Conservation (phyloP, 2,113 vertebrate genomes). For the Daphoenositta chrysoptera region DNA sequence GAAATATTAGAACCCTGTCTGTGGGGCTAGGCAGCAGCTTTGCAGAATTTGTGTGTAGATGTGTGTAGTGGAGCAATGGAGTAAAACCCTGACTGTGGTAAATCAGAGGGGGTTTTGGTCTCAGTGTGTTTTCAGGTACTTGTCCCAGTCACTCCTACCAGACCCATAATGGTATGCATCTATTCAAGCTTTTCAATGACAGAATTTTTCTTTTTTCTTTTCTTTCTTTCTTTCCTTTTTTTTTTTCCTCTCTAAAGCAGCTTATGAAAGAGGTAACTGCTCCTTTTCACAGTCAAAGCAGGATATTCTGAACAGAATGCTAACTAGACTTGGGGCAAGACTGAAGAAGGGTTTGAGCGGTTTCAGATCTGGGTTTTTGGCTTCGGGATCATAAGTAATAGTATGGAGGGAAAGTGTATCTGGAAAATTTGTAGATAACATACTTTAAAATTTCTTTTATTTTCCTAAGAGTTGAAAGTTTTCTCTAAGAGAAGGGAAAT, state of each 20-base stretch:
- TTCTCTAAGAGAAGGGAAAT: background rate
- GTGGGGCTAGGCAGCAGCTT: background rate
- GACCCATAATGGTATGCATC: background rate
- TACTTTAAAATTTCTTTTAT: background rate
- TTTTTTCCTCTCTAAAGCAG: background rate
- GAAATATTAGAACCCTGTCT: background rate
- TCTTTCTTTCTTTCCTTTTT: background rate
- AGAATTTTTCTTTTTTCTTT: constrained; percentile 2
- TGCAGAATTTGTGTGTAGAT: background rate
- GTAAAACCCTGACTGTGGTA: background rate
- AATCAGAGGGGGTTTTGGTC: background rate
- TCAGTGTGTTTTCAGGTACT: background rate
- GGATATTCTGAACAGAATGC: constrained; percentile 52
- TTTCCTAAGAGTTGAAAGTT: background rate
- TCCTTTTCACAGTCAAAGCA: constrained; percentile 58
- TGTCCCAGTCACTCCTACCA: background rate
- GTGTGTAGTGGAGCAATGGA: background rate
- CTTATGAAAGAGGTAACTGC: constrained; percentile 52
- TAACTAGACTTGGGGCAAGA: constrained; percentile 20
- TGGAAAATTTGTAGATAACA: background rate
- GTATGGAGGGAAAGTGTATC: background rate
- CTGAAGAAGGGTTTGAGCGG: background rate
- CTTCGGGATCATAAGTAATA: background rate
- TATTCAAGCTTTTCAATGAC: constrained; percentile 34
- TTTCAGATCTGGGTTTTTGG: background rate